Conservation (phyloP, 1,140 invertebrate species). For the Micrasema longulum region DNA sequence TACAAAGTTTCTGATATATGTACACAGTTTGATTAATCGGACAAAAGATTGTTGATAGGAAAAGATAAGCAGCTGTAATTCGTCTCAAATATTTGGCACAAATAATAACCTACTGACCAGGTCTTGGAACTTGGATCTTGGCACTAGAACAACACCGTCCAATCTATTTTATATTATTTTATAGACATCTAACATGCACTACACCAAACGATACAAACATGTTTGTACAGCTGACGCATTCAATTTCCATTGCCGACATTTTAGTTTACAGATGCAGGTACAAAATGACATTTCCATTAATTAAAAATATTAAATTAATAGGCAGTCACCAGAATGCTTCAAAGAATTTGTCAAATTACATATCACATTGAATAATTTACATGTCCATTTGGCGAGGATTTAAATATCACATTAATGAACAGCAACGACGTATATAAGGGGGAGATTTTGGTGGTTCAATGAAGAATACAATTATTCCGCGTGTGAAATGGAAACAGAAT, state of each 20-base stretch:
- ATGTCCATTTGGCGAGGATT: too few species aligned
- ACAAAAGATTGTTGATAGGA: not conserved
- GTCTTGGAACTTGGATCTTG: conserved; percentile 6
- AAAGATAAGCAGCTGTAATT: not conserved
- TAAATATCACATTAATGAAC: too few species aligned
- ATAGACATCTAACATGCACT: not conserved
- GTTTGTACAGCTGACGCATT: not conserved
- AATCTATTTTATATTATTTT: too few species aligned
- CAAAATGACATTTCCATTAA: conserved; percentile 2
- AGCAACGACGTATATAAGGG: too few species aligned
- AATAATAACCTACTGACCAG: not conserved
- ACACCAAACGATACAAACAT: not conserved
- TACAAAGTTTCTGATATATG: too few species aligned
- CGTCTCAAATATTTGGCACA: conserved; percentile 4
- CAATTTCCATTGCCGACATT: not conserved
- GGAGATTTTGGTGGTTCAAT: too few species aligned
- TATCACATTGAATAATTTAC: too few species aligned
- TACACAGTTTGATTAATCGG: too few species aligned
- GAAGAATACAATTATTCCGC: too few species aligned
- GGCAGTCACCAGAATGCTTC: too few species aligned
- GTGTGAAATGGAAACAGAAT: too few species aligned
- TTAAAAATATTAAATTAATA: not conserved
- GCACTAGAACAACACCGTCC: not conserved
- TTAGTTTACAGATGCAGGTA: not conserved
- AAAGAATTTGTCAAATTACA: too few species aligned